Conservation (phyloP, 2,797 vertebrate species). For the Neostethus bicornis region DNA sequence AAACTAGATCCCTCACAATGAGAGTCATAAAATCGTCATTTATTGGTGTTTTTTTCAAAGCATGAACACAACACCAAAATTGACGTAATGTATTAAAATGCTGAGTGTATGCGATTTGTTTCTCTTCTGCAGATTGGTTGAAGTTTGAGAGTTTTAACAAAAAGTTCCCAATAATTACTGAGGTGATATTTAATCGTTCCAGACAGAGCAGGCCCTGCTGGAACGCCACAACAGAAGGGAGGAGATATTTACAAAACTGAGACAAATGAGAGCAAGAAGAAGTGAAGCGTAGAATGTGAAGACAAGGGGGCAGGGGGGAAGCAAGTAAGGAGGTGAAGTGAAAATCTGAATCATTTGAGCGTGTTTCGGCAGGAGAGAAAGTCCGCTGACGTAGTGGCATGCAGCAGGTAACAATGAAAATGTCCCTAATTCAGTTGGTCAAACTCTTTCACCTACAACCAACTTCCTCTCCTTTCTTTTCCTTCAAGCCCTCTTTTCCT, state of each 20-base stretch:
- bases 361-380: constrained; percentile 52
- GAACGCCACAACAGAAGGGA: constrained; percentile 17
- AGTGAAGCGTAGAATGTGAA: constrained; percentile 10
- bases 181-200: constrained; percentile 38
- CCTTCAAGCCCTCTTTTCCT: constrained; percentile 22
- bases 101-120: constrained; percentile 38
- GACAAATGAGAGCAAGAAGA: constrained; percentile 7
- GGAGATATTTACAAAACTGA: constrained; percentile 17
- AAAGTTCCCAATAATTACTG: constrained; percentile 27
- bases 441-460: constrained; percentile 62
- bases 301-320: constrained; percentile 21
- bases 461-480: constrained; percentile 53
- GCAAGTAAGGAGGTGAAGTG: constrained; percentile 22
- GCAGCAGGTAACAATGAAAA: constrained; percentile 41
- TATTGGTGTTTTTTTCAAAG: constrained; percentile 2
- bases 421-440: constrained; percentile 52
- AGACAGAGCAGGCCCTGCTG: constrained; percentile 16
- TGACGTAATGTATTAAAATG: constrained; percentile 20
- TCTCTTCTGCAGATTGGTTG: constrained; percentile 25
- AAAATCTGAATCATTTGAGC: constrained; percentile 65
- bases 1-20: constrained; percentile 4
- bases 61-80: constrained; percentile 8
- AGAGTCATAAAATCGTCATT: constrained; percentile 8
- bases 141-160: constrained; percentile 43
- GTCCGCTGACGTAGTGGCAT: constrained; percentile 59